A percentile compares a stretch with the other conserved stretches of the same genome.
Conservation (phyloP, 2,888 invertebrate genomes). For the Hymenopus coronatus region DNA sequence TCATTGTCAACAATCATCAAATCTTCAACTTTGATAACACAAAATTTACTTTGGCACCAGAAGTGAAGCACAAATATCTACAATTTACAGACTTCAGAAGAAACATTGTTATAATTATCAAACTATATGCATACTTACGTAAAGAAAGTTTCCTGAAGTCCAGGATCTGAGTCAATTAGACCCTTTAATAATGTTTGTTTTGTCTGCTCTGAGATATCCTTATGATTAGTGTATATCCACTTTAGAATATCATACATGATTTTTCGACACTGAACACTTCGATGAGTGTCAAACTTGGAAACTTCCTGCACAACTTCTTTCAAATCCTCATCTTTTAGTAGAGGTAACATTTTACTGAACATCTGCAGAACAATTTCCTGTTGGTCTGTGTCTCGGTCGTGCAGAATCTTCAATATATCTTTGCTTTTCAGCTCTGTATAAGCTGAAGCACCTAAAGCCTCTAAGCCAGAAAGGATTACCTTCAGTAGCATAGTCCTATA, state of each 20-base stretch:
- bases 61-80: too few relatives aligned
- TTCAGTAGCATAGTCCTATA: conserved; percentile 40
- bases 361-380: conserved; percentile 42
- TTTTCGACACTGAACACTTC: conserved; percentile 41
- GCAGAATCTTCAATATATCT: conserved; percentile 16
- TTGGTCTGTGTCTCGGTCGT: conserved; percentile 37
- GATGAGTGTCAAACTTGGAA: conserved; percentile 36
- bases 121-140: conserved; percentile 36
- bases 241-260: conserved; percentile 47
- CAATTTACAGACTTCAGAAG: too few relatives aligned
- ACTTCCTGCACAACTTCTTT: conserved; percentile 36
- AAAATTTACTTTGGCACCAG: too few relatives aligned
- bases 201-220: conserved; percentile 36
- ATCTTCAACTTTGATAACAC: too few relatives aligned
- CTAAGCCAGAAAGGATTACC: conserved; percentile 40
- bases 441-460: conserved; percentile 16
- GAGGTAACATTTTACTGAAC: conserved; percentile 39
- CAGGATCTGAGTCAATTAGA: conserved; percentile 49
- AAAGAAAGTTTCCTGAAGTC: conserved; percentile 51
- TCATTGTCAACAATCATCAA: too few relatives aligned
- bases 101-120: neutral
- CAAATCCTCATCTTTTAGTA: conserved; percentile 33
- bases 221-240: conserved; percentile 40
- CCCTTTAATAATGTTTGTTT: conserved; percentile 49
- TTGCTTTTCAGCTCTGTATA: conserved; percentile 24